These are phyloP conservation scores for Solenodon paradoxus DNA, from an alignment of 2,113 vertebrate genomes.

Conservation along the genomic window DNA sequence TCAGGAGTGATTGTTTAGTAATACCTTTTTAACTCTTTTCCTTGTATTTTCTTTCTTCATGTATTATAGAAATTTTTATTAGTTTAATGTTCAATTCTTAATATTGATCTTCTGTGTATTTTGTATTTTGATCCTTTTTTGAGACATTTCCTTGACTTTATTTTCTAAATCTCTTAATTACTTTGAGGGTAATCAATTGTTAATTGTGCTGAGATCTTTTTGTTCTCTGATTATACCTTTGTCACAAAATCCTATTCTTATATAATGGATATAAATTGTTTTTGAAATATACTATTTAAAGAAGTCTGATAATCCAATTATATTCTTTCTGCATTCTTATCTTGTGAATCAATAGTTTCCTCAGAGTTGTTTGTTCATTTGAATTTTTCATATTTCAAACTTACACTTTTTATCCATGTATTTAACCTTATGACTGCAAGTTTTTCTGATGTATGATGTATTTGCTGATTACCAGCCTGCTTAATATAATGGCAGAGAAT, in stretches of 20 bases:
- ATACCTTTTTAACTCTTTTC: neutral
- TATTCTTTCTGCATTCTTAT: neutral
- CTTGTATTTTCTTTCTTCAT: neutral
- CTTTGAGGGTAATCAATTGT: neutral
- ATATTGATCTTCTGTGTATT: neutral
- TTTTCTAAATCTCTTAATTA: neutral
- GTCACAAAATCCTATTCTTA: neutral
- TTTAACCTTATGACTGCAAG: neutral
- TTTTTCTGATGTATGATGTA: neutral
- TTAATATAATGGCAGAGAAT: neutral
- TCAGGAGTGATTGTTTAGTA: neutral
- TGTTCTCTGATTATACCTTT: neutral
- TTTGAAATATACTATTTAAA: no score
- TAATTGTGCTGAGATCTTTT: neutral
- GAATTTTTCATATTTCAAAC: neutral
- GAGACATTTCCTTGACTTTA: neutral
- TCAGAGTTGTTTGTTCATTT: neutral
- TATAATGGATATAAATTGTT: neutral
- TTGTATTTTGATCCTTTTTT: neutral
- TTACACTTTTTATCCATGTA: neutral
- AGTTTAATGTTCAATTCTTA: neutral
- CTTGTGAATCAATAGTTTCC: neutral
- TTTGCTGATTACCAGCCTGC: neutral
- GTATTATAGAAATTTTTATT: neutral
- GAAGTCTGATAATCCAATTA: neutral